Percentiles rank a stretch among this genome's conserved stretches.
phyloP scores from a whole-genome alignment of 2,888 invertebrate species.

The Conops quadrifasciatus region DNA sequence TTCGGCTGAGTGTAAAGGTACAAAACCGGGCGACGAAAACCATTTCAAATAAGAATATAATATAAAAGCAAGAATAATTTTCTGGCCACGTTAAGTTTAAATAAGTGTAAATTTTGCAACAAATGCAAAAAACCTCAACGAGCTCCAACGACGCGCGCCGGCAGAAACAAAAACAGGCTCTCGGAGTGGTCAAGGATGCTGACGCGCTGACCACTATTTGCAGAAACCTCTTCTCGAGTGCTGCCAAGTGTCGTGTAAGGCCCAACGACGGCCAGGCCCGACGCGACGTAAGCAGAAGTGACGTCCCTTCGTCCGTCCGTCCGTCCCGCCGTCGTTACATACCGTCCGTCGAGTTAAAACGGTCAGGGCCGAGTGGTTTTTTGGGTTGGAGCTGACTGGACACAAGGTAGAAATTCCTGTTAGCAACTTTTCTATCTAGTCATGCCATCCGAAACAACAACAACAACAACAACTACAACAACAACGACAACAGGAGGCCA shows the following conservation, averaged over 20 bases:
- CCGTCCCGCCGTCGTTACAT: neutral
- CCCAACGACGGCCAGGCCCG: neutral
- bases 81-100: conserved; percentile 47
- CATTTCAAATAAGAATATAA: neutral
- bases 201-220: conserved; percentile 6
- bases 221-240: conserved; percentile 14
- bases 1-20: too few relatives aligned
- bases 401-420: neutral
- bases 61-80: conserved; percentile 3
- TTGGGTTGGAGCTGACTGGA: neutral
- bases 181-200: conserved; percentile 1
- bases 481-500: neutral
- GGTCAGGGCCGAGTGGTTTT: neutral
- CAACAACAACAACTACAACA: neutral
- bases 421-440: conserved; percentile 1
- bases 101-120: conserved; percentile 62
- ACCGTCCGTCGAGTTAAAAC: neutral
- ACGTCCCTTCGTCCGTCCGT: too few relatives aligned
- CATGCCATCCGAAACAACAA: neutral
- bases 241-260: neutral
- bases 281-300: too few relatives aligned
- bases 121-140: conserved; percentile 57
- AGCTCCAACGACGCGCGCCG: neutral
- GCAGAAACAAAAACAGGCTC: neutral
- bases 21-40: too few relatives aligned